Conservation (phyloP, 2,888 invertebrate species). For the Panopea generosa region DNA sequence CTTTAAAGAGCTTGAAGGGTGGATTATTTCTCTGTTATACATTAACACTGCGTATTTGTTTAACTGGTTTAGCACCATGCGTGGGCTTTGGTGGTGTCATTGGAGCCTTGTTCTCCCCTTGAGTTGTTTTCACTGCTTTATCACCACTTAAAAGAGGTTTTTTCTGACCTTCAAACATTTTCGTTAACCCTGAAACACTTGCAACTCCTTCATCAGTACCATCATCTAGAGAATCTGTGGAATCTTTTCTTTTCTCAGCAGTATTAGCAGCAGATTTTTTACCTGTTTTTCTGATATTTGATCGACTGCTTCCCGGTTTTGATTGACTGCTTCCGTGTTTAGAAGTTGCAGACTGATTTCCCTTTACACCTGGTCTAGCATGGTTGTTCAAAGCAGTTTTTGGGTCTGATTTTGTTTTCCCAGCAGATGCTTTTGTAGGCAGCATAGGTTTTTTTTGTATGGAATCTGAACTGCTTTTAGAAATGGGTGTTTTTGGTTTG, state of each 20-base stretch:
- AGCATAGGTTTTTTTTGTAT: constrained; percentile 33
- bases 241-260: constrained; percentile 37
- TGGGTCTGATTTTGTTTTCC: constrained; percentile 51
- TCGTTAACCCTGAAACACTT: constrained; percentile 56
- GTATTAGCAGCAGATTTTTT: background rate
- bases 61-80: constrained; percentile 54
- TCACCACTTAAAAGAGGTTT: constrained; percentile 48
- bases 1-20: too few relatives aligned
- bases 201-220: constrained; percentile 52
- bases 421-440: constrained; percentile 38
- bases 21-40: too few relatives aligned
- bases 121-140: constrained; percentile 30
- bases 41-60: constrained; percentile 59
- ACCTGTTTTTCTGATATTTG: background rate
- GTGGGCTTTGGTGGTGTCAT: constrained; percentile 60
- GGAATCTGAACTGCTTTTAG: constrained; percentile 48
- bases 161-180: constrained; percentile 60
- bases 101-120: constrained; percentile 40
- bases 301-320: background rate
- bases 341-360: background rate
- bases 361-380: constrained; percentile 39
- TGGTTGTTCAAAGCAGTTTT: constrained; percentile 56
- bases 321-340: background rate
- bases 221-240: constrained; percentile 60
- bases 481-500: constrained; percentile 35